Conservation (phyloP, 2,888 invertebrate genomes). For the Hypomecis punctinalis region DNA sequence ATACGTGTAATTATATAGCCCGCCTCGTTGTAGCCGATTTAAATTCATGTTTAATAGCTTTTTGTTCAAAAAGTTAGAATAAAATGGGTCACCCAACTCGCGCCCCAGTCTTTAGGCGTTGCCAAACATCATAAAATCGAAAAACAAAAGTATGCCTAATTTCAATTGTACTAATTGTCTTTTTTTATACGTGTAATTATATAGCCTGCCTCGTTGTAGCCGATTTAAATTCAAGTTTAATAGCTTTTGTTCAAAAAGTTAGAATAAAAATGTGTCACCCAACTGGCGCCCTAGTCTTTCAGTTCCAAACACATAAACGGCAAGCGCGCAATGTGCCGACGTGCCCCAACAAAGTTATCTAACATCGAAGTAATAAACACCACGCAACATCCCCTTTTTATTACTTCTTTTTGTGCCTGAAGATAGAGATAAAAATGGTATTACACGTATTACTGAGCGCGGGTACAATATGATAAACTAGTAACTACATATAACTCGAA, state of each 20-base stretch:
- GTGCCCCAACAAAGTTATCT: slow-evolving; percentile 40
- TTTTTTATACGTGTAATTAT: too few relatives aligned
- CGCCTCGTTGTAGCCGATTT: too few relatives aligned
- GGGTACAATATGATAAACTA: slow-evolving; percentile 36
- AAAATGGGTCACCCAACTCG: slow-evolving; percentile 1
- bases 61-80: not conserved
- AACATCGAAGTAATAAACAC: slow-evolving; percentile 41
- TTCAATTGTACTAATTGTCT: too few relatives aligned
- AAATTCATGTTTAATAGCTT: not conserved
- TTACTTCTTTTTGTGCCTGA: slow-evolving; percentile 36
- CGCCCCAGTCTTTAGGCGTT: slow-evolving; percentile 6
- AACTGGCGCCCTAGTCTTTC: slow-evolving; percentile 12
- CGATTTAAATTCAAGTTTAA: not conserved
- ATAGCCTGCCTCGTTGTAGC: too few relatives aligned
- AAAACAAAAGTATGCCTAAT: not conserved
- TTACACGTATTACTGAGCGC: slow-evolving; percentile 28
- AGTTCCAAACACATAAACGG: slow-evolving; percentile 26
- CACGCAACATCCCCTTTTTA: slow-evolving; percentile 44
- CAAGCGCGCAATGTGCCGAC: slow-evolving; percentile 21
- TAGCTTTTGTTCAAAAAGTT: not conserved
- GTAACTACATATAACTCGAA: too few relatives aligned
- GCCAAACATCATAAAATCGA: not conserved
- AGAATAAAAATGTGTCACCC: not conserved
- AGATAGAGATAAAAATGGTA: slow-evolving; percentile 43
- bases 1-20: too few relatives aligned